A percentile compares a stretch with the other conserved stretches of the same genome.
phyloP scores from a whole-genome alignment of 2,113 vertebrate species.

The Steatornis caripensis region DNA sequence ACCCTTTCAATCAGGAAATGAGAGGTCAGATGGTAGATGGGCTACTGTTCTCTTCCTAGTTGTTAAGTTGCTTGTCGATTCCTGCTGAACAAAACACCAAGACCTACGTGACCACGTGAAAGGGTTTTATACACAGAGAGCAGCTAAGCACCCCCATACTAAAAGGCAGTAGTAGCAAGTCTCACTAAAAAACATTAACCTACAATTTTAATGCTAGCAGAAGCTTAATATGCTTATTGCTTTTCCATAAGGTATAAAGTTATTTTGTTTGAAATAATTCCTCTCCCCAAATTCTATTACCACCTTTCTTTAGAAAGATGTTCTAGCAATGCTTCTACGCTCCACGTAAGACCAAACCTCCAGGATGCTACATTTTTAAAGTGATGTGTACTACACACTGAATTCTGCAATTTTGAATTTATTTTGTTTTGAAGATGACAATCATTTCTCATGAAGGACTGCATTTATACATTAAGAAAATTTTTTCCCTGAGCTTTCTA shows the following conservation, averaged over 20 bases:
- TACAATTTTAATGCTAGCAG: neutral
- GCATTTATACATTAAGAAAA: neutral
- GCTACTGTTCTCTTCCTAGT: neutral
- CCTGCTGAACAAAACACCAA: neutral
- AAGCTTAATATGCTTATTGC: neutral
- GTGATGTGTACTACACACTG: neutral
- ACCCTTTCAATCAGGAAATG: neutral
- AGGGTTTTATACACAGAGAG: neutral
- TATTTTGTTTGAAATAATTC: too few relatives aligned
- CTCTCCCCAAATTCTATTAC: too few relatives aligned
- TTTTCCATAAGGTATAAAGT: neutral
- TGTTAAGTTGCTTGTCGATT: neutral
- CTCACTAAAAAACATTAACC: neutral
- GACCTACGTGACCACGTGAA: neutral
- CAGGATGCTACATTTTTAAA: neutral
- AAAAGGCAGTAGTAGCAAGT: neutral
- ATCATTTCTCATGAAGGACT: neutral
- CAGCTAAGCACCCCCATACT: neutral
- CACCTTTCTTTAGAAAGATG: neutral
- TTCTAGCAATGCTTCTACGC: neutral
- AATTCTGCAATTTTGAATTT: neutral
- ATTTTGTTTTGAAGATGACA: neutral
- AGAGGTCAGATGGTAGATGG: neutral
- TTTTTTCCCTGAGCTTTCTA: neutral
- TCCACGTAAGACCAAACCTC: neutral